These are phyloP conservation scores for Hycleus cichorii DNA, from an alignment of 1,140 invertebrate species.

Conservation along the genomic window DNA sequence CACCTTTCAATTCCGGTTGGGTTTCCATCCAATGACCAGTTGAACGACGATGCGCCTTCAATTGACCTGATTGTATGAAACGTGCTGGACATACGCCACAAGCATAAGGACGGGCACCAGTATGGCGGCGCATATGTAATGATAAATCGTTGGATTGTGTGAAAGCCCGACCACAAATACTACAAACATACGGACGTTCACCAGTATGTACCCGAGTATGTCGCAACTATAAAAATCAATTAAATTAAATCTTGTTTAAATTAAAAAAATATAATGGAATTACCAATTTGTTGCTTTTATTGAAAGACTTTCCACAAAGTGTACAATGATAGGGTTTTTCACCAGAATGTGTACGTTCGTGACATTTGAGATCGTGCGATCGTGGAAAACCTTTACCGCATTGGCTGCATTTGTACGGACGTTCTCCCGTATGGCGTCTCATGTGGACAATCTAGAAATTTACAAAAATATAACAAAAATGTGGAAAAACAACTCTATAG, in stretches of 20 bases:
- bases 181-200: slow-evolving; percentile 44
- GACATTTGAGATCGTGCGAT: slow-evolving; percentile 52
- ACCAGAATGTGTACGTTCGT: slow-evolving; percentile 50
- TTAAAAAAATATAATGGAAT: slow-evolving; percentile 7
- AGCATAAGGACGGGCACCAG: slow-evolving; percentile 37
- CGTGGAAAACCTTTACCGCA: slow-evolving; percentile 60
- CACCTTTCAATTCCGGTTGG: slow-evolving; percentile 39
- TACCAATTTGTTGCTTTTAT: slow-evolving; percentile 42
- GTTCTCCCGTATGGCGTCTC: slow-evolving; percentile 52
- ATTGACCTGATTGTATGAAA: slow-evolving; percentile 41
- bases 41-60: slow-evolving; percentile 37
- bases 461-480: slow-evolving; percentile 5
- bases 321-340: slow-evolving; percentile 52
- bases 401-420: slow-evolving; percentile 51
- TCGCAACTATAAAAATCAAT: slow-evolving; percentile 28
- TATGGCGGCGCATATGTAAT: slow-evolving; percentile 41
- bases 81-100: slow-evolving; percentile 39
- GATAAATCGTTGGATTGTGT: slow-evolving; percentile 44
- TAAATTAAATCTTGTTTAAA: background rate
- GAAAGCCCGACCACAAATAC: slow-evolving; percentile 40
- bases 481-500: too few species aligned
- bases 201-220: slow-evolving; percentile 42
- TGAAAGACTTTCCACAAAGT: slow-evolving; percentile 45
- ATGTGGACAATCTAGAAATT: slow-evolving; percentile 45
- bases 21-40: slow-evolving; percentile 41